These are phyloP conservation scores for Macropis europaea DNA, from an alignment of 2,888 invertebrate species.

Conservation along the genomic window DNA sequence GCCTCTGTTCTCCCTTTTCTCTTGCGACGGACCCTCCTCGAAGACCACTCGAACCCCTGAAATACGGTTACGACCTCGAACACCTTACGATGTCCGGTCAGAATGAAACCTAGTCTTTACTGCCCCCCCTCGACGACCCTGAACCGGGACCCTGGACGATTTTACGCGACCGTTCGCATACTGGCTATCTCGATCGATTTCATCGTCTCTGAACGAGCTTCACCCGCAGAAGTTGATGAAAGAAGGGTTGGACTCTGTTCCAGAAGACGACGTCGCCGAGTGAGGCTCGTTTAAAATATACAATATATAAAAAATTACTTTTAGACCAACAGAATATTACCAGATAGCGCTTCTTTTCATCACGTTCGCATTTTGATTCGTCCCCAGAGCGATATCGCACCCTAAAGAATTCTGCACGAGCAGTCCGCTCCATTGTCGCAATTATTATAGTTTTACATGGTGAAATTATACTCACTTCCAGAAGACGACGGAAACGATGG, in stretches of 20 bases:
- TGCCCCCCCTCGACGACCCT: constrained; percentile 19
- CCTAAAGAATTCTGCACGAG: no score
- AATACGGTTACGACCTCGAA: constrained; percentile 54
- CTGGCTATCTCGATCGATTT: not conserved
- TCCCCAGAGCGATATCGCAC: no score
- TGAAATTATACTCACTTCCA: constrained; percentile 89
- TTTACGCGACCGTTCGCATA: constrained; percentile 21
- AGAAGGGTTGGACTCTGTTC: constrained; percentile 90
- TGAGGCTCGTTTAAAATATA: no score
- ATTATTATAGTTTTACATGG: not conserved
- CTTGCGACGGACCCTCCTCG: constrained; percentile 10
- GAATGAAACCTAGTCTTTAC: constrained; percentile 61
- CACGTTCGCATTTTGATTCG: no score
- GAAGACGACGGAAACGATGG: constrained; percentile 90
- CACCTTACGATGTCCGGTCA: constrained; percentile 49
- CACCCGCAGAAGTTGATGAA: no score
- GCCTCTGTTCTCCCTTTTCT: not conserved
- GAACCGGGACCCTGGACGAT: constrained; percentile 9
- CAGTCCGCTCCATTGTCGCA: no score
- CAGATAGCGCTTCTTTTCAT: no score
- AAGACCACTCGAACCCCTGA: constrained; percentile 54
- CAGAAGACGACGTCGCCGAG: constrained; percentile 91
- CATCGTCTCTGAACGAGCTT: not conserved
- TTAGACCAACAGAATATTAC: no score
- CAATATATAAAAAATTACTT: no score